phyloP scores from a whole-genome alignment of 1,140 invertebrate genomes.

The Delia radicum region DNA sequence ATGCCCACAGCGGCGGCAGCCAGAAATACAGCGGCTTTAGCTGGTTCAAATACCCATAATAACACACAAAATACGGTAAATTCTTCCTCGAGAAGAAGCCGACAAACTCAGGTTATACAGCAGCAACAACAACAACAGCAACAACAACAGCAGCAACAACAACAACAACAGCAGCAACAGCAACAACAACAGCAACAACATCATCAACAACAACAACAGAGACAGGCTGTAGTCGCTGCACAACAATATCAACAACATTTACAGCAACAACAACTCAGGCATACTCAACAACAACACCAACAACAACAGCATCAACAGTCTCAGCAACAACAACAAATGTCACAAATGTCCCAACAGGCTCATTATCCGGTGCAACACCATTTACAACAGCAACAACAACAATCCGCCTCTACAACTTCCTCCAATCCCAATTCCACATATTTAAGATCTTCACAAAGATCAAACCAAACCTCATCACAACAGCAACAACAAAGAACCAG shows the following conservation, averaged over 20 bases:
- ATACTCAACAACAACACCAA: constrained; percentile 32
- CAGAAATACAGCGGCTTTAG: constrained; percentile 32
- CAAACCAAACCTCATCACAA: constrained; percentile 35
- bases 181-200: constrained; percentile 34
- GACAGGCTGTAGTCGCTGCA: constrained; percentile 34
- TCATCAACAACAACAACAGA: constrained; percentile 33
- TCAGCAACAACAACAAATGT: constrained; percentile 56
- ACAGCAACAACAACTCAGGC: constrained; percentile 39
- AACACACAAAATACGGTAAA: background rate
- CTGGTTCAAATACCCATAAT: constrained; percentile 24
- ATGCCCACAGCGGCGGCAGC: constrained; percentile 58
- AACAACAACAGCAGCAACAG: constrained; percentile 45
- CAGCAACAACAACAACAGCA: constrained; percentile 44
- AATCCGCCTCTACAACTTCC: constrained; percentile 18
- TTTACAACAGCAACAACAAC: constrained; percentile 40
- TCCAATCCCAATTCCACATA: constrained; percentile 27
- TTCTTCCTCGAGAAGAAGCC: constrained; percentile 7
- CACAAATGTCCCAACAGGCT: constrained; percentile 55
- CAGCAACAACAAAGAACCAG: constrained; percentile 50
- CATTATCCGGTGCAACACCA: constrained; percentile 53
- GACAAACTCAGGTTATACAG: constrained; percentile 41
- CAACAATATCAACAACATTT: constrained; percentile 37
- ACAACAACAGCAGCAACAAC: constrained; percentile 36
- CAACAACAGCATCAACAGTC: constrained; percentile 37
- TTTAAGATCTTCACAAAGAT: constrained; percentile 28